Base-by-base conservation (phyloP, 2,888 invertebrate genomes). In the Rotaria magnacalcarata region DNA sequence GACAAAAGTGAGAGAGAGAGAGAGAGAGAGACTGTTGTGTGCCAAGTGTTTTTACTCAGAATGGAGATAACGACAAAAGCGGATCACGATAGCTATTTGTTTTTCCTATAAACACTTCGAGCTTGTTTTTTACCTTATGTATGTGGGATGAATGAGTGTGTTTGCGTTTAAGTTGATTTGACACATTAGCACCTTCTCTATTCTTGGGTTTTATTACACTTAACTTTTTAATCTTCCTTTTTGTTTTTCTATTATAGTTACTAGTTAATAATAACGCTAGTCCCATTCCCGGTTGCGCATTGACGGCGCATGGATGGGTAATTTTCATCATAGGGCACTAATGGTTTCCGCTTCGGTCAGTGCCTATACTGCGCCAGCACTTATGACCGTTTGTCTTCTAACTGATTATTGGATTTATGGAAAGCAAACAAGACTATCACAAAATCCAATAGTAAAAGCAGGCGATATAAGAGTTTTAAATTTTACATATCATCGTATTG, bases 351-450 rank as follows among this genome's bases (percentile, higher is more conserved):
- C 80, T 47, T 86, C 86, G 27, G 50, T 86, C 50, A 86, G 86
- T 67, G 86, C 86, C 67, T 86, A 86, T 86, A 84, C 84, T n/a
- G 84, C 86, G 21, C 86, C 86, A 41, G 27, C 84, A 52, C 50
- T 86, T 50, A 86, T 86, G 86, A 52, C 67, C 19, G 19, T 86
- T 34, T 58, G 84, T 84, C 54, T 86, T 21, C 34, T 86, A 19
- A 86, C 86, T 14, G 52, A 84, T n/a, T 67, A 86, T 84, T 86
- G 86, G 86, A 60, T 86, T 19, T 50, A 86, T 67, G 80, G 80
- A 80, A 80, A n/a, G 8, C 80, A 80, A 80, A 47, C 47, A 80
- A 14, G 47, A 47, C 34, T 80, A 80, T 43, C 80, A 80, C 34
- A 14, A 47, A 47, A 41, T 47, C 47, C 80, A 21, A n/a, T 47